Evolutionary conservation across 2,113 vertebrate species (phyloP).

Genomic region (Dicrurus megarhynchus): DNA sequence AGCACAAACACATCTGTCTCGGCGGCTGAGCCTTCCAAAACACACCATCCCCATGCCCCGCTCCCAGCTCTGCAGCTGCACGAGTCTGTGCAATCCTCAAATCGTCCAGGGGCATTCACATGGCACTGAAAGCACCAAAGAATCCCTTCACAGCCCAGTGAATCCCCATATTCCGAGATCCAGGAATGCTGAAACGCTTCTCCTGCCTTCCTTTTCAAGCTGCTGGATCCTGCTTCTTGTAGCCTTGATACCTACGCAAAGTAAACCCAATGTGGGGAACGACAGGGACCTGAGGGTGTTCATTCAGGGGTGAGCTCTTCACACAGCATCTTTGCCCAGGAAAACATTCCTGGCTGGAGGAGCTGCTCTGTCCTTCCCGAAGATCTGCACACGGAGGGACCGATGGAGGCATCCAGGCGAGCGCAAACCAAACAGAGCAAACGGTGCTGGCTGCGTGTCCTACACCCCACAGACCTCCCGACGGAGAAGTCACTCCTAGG

Average conservation of each 20-base stretch:
- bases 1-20: neutral
- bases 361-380: neutral
- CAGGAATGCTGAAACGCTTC: neutral
- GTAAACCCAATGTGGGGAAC: fast-evolving
- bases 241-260: fast-evolving
- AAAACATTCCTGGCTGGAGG: neutral
- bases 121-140: neutral
- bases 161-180: neutral
- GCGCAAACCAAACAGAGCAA: neutral
- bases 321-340: neutral
- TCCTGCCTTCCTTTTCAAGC: neutral
- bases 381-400: fast-evolving
- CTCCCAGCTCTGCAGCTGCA: neutral
- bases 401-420: fast-evolving
- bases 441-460: neutral
- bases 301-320: neutral
- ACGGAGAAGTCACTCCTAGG: fast-evolving
- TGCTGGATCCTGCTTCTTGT: neutral
- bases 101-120: neutral
- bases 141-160: neutral
- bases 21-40: neutral
- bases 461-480: too few species aligned
- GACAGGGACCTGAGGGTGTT: neutral
- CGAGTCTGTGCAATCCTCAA: neutral
- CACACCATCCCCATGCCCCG: neutral